A percentile compares a stretch with the other conserved stretches of the same genome.
Evolutionary conservation across 2,888 invertebrate species (phyloP).

Genomic region (Cephus spinipes): DNA sequence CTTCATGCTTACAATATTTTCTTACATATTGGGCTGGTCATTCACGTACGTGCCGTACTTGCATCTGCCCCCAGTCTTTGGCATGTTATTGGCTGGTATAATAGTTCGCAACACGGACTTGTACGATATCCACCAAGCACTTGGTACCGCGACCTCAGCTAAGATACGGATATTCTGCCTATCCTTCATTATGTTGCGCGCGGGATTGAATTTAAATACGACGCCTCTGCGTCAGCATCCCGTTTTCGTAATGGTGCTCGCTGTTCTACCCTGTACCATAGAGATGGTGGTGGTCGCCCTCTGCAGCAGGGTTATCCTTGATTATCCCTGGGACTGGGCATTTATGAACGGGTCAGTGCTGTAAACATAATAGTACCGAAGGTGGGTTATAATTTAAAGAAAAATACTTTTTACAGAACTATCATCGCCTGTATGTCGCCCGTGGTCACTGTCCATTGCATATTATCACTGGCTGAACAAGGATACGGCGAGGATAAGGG

Average conservation of each 20-base stretch:
- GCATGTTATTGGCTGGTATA: slow-evolving; percentile 74
- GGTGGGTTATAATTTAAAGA: not conserved
- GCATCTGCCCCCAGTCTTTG: slow-evolving; percentile 71
- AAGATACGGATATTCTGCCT: slow-evolving; percentile 56
- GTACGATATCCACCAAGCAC: slow-evolving; percentile 50
- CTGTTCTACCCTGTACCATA: slow-evolving; percentile 53
- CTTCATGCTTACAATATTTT: slow-evolving; percentile 41
- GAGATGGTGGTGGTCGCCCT: slow-evolving; percentile 46
- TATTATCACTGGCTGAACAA: slow-evolving; percentile 64
- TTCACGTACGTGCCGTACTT: slow-evolving; percentile 51
- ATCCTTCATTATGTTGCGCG: slow-evolving; percentile 56
- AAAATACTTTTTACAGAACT: slow-evolving; percentile 36
- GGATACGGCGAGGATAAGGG: slow-evolving; percentile 79
- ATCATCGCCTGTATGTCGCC: slow-evolving; percentile 60
- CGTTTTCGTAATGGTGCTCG: slow-evolving; percentile 45
- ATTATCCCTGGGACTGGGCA: slow-evolving; percentile 58
- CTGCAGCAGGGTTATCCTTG: slow-evolving; percentile 44
- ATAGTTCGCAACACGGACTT: slow-evolving; percentile 42
- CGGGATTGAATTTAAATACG: slow-evolving; percentile 57
- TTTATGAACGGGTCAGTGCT: slow-evolving; percentile 54
- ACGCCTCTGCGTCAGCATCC: slow-evolving; percentile 48
- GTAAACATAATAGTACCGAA: not conserved
- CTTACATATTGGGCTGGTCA: slow-evolving; percentile 53
- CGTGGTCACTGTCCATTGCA: slow-evolving; percentile 56
- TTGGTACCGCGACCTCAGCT: slow-evolving; percentile 37